Percentiles rank a stretch among this genome's conserved stretches.
Conservation (phyloP, 1,140 invertebrate genomes). For the Kradibia gibbosae region DNA sequence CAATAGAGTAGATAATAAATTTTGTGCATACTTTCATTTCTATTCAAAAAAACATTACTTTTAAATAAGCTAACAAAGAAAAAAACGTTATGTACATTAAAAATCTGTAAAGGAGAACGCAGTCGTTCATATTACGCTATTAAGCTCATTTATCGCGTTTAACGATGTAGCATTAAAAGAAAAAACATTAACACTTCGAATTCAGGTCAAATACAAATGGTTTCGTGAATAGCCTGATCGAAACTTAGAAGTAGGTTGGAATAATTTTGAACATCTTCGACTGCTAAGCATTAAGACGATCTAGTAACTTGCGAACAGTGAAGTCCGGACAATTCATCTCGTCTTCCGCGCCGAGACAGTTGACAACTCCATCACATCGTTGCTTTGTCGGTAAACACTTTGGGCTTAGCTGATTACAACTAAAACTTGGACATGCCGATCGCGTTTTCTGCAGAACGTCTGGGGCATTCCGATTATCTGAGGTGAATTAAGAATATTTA, state of each 20-base stretch:
- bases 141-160: too few species aligned
- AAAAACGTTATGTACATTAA: too few species aligned
- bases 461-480: background rate
- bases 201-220: background rate
- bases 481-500: background rate
- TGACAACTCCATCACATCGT: conserved; percentile 80
- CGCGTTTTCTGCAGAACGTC: background rate
- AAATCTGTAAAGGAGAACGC: too few species aligned
- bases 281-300: background rate
- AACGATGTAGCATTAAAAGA: too few species aligned
- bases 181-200: background rate
- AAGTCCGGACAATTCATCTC: conserved; percentile 76
- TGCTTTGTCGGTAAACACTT: conserved; percentile 78
- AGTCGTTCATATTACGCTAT: too few species aligned
- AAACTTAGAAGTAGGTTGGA: background rate
- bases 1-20: too few species aligned
- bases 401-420: conserved; percentile 75
- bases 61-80: too few species aligned
- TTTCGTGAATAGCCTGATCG: background rate
- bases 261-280: background rate
- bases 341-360: conserved; percentile 85
- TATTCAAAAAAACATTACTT: too few species aligned
- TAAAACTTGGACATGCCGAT: conserved; percentile 72
- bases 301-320: background rate
- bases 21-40: too few species aligned